Evolutionary conservation across 2,113 vertebrate genomes (phyloP).

Genomic region (Elephas maximus): DNA sequence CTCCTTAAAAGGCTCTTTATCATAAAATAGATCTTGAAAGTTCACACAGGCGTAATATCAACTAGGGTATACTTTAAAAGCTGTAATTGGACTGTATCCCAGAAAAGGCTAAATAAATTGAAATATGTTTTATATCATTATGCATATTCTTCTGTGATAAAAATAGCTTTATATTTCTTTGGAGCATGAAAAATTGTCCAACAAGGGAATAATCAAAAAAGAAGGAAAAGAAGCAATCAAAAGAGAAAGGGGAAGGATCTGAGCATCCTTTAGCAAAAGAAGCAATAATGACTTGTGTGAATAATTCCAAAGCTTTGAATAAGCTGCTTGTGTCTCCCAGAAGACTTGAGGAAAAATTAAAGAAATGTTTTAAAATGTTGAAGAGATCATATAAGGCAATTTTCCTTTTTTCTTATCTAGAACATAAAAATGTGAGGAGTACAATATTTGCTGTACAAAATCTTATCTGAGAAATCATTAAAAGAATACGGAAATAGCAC

Average conservation of each 20-base stretch:
- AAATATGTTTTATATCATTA: conserved; percentile 87
- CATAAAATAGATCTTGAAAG: conserved; percentile 82
- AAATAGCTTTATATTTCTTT: conserved; percentile 84
- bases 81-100: conserved; percentile 86
- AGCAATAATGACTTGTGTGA: conserved; percentile 82
- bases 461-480: conserved; percentile 65
- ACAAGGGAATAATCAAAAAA: conserved; percentile 82
- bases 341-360: conserved; percentile 69
- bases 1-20: conserved; percentile 83
- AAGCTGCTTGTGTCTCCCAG: conserved; percentile 75
- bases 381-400: conserved; percentile 54
- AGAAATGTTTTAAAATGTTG: conserved; percentile 74
- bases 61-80: conserved; percentile 83
- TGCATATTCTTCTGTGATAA: conserved; percentile 85
- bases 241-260: conserved; percentile 79
- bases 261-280: conserved; percentile 79
- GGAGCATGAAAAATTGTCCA: conserved; percentile 81
- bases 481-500: conserved; percentile 65
- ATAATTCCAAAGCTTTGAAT: conserved; percentile 85
- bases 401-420: conserved; percentile 44
- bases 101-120: conserved; percentile 87
- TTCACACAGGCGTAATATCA: conserved; percentile 80
- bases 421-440: conserved; percentile 70
- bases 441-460: conserved; percentile 77
- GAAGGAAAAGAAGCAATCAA: conserved; percentile 84